Base-by-base conservation (phyloP, 2,888 invertebrate genomes). In the Acanthococcus lagerstroemiae region DNA sequence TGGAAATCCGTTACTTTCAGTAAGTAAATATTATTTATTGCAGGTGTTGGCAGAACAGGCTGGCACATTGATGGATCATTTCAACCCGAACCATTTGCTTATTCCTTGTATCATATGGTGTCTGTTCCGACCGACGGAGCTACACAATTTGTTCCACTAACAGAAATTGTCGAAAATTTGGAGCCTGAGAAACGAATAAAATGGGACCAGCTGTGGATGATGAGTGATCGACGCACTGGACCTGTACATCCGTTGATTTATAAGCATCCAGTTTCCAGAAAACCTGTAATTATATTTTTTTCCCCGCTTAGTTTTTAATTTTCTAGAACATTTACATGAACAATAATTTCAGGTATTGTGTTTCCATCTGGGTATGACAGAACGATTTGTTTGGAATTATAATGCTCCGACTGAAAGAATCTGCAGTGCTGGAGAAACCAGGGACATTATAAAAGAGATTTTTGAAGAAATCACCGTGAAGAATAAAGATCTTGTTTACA, bases 51-150 rank as follows among this genome's bases (percentile, higher is more conserved):
- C 7, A 68, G 73, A 55, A 73, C 73, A 1, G 73, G 73, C 12
- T 74, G 73, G 73, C 73, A 74, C 54, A 74, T 74, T n/a, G 73
- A 74, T 68, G 73, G 73, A 3, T 72, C 73, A 21, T 73, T 73
- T 61, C 73, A 73, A 57, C 70, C 71, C 12, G 71, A 72, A 9
- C 73, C 73, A 5, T 74, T 73, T 67, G 68, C 72, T 9, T 72
- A 73, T 66, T 72, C 73, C 12, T 61, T 73, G n/a, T 73, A 73
- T 61, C 73, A 73, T 56, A 73, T 73, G 72, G 72, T 70, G 1
- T 69, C 69, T 5, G 71, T 73, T 9, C 73, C 73, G 2, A 71
- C 70, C 65, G 66, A 69, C 48, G 73, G 73, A 5, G 70, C 72
- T 24, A 73, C 73, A 5, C 69, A 69, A 9, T 73, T 73, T 68